These are phyloP conservation scores for Seladonia tumulorum DNA, from an alignment of 2,888 invertebrate genomes.

Conservation along the genomic window DNA sequence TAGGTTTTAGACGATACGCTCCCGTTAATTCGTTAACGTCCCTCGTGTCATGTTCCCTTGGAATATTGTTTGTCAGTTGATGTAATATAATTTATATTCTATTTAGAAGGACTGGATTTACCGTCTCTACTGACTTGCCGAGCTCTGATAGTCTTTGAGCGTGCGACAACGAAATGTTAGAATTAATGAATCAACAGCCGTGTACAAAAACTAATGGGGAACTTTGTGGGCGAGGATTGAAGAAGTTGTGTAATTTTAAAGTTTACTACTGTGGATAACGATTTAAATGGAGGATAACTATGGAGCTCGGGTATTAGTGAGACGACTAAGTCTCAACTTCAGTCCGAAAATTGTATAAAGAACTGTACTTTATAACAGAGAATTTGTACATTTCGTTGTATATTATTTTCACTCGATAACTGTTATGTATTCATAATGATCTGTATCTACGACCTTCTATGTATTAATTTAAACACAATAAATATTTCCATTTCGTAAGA, in stretches of 20 bases:
- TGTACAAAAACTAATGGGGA: background rate
- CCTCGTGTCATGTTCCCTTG: constrained; percentile 59
- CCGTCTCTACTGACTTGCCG: constrained; percentile 22
- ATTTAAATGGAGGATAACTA: background rate
- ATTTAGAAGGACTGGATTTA: constrained; percentile 24
- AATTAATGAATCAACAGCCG: background rate
- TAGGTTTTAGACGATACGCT: constrained; percentile 43
- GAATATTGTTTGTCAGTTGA: constrained; percentile 42
- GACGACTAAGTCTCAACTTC: constrained; percentile 56
- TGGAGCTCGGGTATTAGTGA: constrained; percentile 46
- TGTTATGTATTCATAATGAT: constrained; percentile 76
- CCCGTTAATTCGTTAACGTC: constrained; percentile 42
- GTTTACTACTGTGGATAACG: background rate
- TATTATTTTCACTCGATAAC: constrained; percentile 77
- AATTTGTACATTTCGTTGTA: constrained; percentile 79
- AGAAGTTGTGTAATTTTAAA: background rate
- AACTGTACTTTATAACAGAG: constrained; percentile 63
- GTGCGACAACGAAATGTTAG: background rate
- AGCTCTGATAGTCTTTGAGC: background rate
- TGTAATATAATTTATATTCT: constrained; percentile 60
- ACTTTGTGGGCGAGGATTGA: background rate
- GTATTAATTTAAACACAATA: constrained; percentile 79
- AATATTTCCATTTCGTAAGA: constrained; percentile 75
- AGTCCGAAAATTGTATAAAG: constrained; percentile 65
- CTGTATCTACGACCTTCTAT: constrained; percentile 72